These are phyloP conservation scores for Metopolophium dirhodum DNA, from an alignment of 1,140 invertebrate genomes.

Conservation along the genomic window DNA sequence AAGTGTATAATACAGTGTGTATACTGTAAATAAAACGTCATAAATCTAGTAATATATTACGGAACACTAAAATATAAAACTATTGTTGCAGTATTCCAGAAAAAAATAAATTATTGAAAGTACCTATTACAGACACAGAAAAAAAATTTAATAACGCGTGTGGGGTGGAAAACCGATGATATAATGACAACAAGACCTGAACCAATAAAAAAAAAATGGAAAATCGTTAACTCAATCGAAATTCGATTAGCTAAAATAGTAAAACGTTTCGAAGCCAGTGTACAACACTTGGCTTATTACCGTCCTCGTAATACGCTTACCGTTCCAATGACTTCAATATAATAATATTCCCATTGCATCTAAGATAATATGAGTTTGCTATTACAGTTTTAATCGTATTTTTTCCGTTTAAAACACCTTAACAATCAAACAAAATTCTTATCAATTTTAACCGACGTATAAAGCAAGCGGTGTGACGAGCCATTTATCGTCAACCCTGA, in stretches of 20 bases:
- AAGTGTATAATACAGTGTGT: neutral
- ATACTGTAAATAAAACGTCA: neutral
- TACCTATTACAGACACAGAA: neutral
- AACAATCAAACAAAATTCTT: neutral
- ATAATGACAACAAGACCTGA: neutral
- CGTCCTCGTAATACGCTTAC: neutral
- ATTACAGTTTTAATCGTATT: neutral
- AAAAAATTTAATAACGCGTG: neutral
- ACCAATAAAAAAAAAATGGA: neutral
- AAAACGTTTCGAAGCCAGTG: neutral
- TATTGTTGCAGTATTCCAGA: neutral
- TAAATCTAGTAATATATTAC: neutral
- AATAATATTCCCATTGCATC: neutral
- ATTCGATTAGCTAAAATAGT: neutral
- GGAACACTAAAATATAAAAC: neutral
- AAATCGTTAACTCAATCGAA: neutral
- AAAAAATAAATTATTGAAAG: too few relatives aligned
- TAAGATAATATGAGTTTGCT: neutral
- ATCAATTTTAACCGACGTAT: neutral
- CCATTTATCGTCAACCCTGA: neutral
- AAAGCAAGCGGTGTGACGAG: neutral
- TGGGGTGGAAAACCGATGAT: neutral
- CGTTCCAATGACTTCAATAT: neutral
- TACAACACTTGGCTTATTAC: neutral
- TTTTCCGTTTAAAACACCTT: neutral